Base-by-base conservation (phyloP, 2,888 invertebrate species). In the Amphiduros pacificus region DNA sequence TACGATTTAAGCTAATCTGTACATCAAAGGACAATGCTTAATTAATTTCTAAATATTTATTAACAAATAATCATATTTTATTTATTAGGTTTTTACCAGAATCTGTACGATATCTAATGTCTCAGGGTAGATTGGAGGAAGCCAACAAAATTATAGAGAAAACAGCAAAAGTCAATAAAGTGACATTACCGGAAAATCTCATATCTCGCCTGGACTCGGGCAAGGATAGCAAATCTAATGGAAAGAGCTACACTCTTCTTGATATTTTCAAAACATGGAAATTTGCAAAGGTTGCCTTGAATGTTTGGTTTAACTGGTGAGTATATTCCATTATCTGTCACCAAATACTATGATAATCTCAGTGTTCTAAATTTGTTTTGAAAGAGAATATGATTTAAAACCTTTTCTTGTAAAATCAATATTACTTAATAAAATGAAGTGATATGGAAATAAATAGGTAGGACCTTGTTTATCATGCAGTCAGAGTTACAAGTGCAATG, bases 131-230 rank as follows among this genome's bases (percentile, higher is more conserved):
- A 63, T 85, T 92, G 36, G 90, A 91, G 77, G 92, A 93, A 83
- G 94, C 93, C 0, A 88, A 90, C 62, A 87, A 87, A 65, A 89
- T 93, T 66, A 81, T 94, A 4, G 89, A 91, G 84, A 87, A 86
- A 20, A 87, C 93, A 72, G 94, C 24, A 36, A 87, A 85, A 24
- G 31, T 90, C 0, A 94, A 94, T 77, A 88, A 89, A 17, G 62
- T 64, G 1, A 27, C 51, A 1, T n/a, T 59, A n/a, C 28, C 50
- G 14, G 59, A 52, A n/a, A 31, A 53, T 31, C 32, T 53, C 20
- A 24, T 49, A 2, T n/a, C 44, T 31, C n/a, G 41, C 3, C 31
- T 59, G 11, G 52, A 59, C 2, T 29, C 22, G 3, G 40, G 40
- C 2, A 14, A 29, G 5, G 5, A 20, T n/a, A 22, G 22, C n/a